A percentile compares a stretch with the other conserved stretches of the same genome.
phyloP scores from a whole-genome alignment of 1,140 invertebrate species.

The Vanessa atalanta region DNA sequence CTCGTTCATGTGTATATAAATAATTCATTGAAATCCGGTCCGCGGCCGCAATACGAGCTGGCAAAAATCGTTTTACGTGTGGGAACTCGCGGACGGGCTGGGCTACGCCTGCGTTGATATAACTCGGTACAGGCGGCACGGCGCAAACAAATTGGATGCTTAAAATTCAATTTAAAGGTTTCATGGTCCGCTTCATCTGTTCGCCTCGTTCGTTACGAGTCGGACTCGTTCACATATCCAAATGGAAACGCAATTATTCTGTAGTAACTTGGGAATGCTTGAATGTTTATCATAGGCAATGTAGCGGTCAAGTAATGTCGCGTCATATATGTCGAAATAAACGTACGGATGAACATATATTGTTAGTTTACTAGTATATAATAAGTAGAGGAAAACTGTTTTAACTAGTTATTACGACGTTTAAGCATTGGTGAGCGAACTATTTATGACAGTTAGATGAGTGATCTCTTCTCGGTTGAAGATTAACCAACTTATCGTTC shows the following conservation, averaged over 20 bases:
- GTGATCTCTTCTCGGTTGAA: no score
- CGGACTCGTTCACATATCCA: constrained; percentile 63
- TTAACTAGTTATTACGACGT: no score
- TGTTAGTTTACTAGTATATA: neutral
- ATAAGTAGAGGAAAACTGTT: neutral
- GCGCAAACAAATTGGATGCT: constrained; percentile 79
- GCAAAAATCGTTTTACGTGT: constrained; percentile 71
- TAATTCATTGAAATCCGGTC: constrained; percentile 65
- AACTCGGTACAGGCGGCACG: constrained; percentile 55
- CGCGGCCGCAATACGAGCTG: constrained; percentile 47
- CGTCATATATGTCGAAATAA: neutral
- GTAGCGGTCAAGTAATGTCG: constrained; percentile 23
- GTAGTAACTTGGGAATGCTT: constrained; percentile 58
- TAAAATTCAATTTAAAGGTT: constrained; percentile 81
- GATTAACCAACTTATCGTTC: no score
- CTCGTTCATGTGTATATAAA: constrained; percentile 47
- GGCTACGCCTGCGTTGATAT: constrained; percentile 50
- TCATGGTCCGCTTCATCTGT: constrained; percentile 74
- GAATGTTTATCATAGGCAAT: constrained; percentile 55
- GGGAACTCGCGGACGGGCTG: constrained; percentile 48
- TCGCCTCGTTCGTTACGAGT: constrained; percentile 67
- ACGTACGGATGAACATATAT: neutral
- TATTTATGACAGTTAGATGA: no score
- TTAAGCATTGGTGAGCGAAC: no score
- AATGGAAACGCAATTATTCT: constrained; percentile 73